Evolutionary conservation across 2,113 vertebrate species (phyloP), one percentile per base, ranked within the genome.

Genomic region (Pampusana beccarii): DNA sequence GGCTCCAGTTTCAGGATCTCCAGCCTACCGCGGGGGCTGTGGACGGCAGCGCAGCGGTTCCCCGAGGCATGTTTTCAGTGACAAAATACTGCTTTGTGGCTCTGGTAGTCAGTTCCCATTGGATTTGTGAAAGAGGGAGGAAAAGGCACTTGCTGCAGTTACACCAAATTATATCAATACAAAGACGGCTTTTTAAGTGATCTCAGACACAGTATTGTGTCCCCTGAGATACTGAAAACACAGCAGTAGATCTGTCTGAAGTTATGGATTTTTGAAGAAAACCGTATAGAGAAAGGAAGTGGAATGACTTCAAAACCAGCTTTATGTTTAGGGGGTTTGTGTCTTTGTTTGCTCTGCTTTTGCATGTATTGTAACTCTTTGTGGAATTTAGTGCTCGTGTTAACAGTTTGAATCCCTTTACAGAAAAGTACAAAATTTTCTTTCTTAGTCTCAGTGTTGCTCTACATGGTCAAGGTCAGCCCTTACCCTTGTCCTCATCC

Each of bases 1-100:
- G 28, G 16, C 66, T 29, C 42, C 24, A 42, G 15, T 66, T 95
- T 77, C 0, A 2, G 51, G 38, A 56, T 62, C 75, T 78, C 58
- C 36, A 25, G 54, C 29, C 34, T 23, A 5, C 54, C 2, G 1
- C 3, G 3, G 48, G 19, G 33, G 19, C 44, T 73, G 78, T 16
- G 3, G 36, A n/a, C 3, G 4, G 38, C 61, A 46, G 61, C 0
- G 0, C 2, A 4, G 57, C 1, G 0, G 10, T 61, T 93, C 74
- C 56, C 74, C 2, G 33, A 40, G 46, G 74, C n/a, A 13, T 11
- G 16, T 71, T 85, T 71, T 14, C 26, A 16, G 31, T 17, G 56
- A 57, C 71, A 88, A 75, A 90, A 74, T 1, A 3, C 42, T 36
- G 15, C 42, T 94, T 57, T 71, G 61, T 72, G 33, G 10, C 57